These are phyloP conservation scores for Uropsilus gracilis DNA, from an alignment of 2,113 vertebrate genomes.

Conservation along the genomic window DNA sequence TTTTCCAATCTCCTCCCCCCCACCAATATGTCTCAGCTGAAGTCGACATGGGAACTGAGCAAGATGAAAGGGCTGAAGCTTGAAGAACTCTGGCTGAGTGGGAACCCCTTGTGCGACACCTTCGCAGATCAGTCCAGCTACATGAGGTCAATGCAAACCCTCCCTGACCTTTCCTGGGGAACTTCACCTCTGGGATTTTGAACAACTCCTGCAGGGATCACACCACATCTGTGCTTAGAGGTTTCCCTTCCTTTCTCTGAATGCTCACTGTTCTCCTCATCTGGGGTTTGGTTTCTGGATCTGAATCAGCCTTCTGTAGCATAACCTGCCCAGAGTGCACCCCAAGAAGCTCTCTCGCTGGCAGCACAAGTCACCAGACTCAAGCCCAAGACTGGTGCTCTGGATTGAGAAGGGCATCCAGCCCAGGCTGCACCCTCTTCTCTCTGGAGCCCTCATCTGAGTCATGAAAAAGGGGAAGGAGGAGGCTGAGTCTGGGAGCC, in stretches of 20 bases:
- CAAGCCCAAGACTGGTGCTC: not conserved
- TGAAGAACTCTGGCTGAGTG: constrained; percentile 90
- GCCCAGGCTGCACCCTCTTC: not conserved
- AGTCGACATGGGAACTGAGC: constrained; percentile 87
- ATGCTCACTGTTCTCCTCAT: not conserved
- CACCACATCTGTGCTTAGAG: not conserved
- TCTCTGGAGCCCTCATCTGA: not conserved
- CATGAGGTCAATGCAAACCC: constrained; percentile 67
- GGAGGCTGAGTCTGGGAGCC: not conserved
- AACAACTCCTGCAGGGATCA: constrained; percentile 84
- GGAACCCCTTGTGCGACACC: constrained; percentile 88
- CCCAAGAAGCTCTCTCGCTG: not conserved
- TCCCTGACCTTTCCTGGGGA: too few relatives aligned
- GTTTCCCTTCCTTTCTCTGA: not conserved
- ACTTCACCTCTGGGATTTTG: constrained; percentile 71
- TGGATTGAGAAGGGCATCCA: not conserved
- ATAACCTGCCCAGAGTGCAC: not conserved
- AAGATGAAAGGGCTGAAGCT: constrained; percentile 90
- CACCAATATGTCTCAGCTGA: constrained; percentile 85
- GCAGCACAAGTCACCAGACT: not conserved
- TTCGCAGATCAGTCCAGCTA: constrained; percentile 89
- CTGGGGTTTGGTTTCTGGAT: not conserved
- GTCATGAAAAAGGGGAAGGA: not conserved
- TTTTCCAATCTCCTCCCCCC: not conserved
- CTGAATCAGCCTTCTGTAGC: not conserved